Base-by-base conservation (phyloP, 2,888 invertebrate genomes). In the Rotaria macrura region DNA sequence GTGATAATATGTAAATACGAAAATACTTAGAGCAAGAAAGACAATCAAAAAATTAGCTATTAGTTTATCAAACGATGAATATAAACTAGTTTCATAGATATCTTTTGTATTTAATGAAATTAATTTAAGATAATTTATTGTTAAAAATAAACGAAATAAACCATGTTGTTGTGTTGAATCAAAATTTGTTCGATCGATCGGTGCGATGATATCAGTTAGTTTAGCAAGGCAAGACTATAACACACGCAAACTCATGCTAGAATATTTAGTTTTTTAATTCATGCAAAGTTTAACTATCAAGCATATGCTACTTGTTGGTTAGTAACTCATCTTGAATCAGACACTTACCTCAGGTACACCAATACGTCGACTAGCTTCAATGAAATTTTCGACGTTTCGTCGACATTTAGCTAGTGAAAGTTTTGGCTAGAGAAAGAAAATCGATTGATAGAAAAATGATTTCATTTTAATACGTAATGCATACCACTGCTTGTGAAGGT, bases 381-480 rank as follows among this genome's bases (percentile, higher is more conserved):
- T 92, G 90, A 97, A 97, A 92, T 96, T 96, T 90, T 97, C 96
- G 49, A 97, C 96, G 91, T 97, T 97, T 89, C 95, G 93, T 89
- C 96, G 93, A 92, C 96, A 96, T 89, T 96, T 93, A 74, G 96
- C 95, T 94, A 95, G 94, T n/a, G 96, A 95, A 88, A 97, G 91
- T 91, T 96, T 96, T 57, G 96, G 96, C 96, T 96, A 92, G 72
- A 93, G 93, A 86, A 88, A 88, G 85, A 9, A 49, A 49, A 49
- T 49, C 17, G 47, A 12, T 49, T 49, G 0, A 17, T 49, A 17
- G 14, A 12, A 83, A 2, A 57, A 65, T 34, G 84, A 17, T 47
- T 57, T 25, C 52, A 47, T 23, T 54, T 84, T 84, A 29, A 72
- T 25, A n/a, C 83, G 57, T n/a, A 74, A 83, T 29, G 86, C 90